These are phyloP conservation scores for Callyntrura guangdongensis DNA, from an alignment of 2,888 invertebrate species.

Conservation along the genomic window DNA sequence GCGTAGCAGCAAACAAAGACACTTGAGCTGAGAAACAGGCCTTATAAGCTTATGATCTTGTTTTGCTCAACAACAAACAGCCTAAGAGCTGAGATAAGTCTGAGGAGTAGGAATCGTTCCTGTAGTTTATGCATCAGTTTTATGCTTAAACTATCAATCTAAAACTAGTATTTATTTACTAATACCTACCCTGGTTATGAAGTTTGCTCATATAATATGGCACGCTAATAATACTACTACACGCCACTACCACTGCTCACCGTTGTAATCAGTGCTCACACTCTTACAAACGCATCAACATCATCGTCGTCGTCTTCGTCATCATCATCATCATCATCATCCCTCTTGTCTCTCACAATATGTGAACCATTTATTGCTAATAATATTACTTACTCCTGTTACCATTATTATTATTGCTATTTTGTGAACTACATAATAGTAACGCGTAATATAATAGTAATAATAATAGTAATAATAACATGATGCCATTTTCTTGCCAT, in stretches of 20 bases:
- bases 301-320: neutral
- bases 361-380: slow-evolving; percentile 60
- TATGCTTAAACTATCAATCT: too few relatives aligned
- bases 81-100: neutral
- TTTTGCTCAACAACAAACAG: slow-evolving; percentile 37
- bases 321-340: slow-evolving; percentile 56
- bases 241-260: too few relatives aligned
- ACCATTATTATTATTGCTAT: slow-evolving; percentile 27
- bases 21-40: slow-evolving; percentile 54
- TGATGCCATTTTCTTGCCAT: slow-evolving; percentile 46
- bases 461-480: neutral
- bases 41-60: slow-evolving; percentile 66
- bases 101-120: too few relatives aligned
- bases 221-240: too few relatives aligned
- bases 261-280: neutral
- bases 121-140: too few relatives aligned
- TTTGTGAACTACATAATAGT: slow-evolving; percentile 42
- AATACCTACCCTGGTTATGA: too few relatives aligned
- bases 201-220: too few relatives aligned
- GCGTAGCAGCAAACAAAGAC: slow-evolving; percentile 2
- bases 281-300: neutral
- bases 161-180: too few relatives aligned
- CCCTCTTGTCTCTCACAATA: slow-evolving; percentile 7
- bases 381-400: neutral
- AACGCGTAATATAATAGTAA: neutral